These are phyloP conservation scores for Melieria omissa DNA, from an alignment of 2,888 invertebrate species.

Conservation along the genomic window DNA sequence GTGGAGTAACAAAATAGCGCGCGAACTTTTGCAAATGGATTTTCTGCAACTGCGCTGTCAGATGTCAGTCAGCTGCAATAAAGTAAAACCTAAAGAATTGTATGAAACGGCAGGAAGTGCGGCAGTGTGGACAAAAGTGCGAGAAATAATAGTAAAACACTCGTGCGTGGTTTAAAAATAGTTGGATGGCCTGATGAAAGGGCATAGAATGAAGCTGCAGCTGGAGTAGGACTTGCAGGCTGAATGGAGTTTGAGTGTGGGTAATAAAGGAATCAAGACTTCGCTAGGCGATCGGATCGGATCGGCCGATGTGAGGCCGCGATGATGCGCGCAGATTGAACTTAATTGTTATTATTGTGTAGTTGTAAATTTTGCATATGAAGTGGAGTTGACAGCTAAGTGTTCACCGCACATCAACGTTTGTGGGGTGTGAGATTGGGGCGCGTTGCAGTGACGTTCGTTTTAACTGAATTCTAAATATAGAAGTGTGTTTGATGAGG, in stretches of 20 bases:
- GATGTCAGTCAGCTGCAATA: slow-evolving; percentile 46
- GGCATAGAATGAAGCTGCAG: background rate
- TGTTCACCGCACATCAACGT: slow-evolving; percentile 40
- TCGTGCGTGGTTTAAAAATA: background rate
- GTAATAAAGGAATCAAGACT: background rate
- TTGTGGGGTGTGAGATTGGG: slow-evolving; percentile 10
- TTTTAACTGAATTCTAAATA: slow-evolving; percentile 16
- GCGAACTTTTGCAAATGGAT: slow-evolving; percentile 20
- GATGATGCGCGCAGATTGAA: background rate
- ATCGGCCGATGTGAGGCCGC: too few species aligned
- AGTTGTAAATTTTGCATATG: slow-evolving; percentile 27
- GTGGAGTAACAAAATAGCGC: background rate
- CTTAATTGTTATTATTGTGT: slow-evolving; percentile 27
- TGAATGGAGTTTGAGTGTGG: too few species aligned
- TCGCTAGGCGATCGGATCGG: background rate
- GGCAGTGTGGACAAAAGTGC: background rate
- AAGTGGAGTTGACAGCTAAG: slow-evolving; percentile 36
- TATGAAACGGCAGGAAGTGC: slow-evolving; percentile 10
- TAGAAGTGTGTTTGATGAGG: background rate
- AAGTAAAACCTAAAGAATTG: slow-evolving; percentile 12
- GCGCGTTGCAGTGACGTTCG: background rate
- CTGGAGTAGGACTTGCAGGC: too few species aligned
- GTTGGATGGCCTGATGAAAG: slow-evolving; percentile 1
- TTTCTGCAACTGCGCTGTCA: slow-evolving; percentile 40
- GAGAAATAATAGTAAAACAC: too few species aligned